Percentiles rank a stretch among this genome's conserved stretches.
phyloP scores from a whole-genome alignment of 2,113 vertebrate species.

The Psephotus haematonotus region DNA sequence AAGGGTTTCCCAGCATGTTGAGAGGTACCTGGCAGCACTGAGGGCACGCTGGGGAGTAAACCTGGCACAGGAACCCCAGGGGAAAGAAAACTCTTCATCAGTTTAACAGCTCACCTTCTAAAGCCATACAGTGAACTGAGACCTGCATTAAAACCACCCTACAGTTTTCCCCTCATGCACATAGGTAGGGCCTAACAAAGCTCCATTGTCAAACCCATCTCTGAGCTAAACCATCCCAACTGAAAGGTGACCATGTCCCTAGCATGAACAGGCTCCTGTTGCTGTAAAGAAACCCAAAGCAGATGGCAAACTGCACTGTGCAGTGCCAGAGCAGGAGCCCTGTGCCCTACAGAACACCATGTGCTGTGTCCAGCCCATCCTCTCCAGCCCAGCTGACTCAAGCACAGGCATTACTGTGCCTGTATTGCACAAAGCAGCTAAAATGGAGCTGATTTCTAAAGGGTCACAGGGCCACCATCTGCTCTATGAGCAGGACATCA shows the following conservation, averaged over 20 bases:
- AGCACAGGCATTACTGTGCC: not conserved
- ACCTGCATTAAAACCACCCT: not conserved
- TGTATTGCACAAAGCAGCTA: not conserved
- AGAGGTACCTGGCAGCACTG: not conserved
- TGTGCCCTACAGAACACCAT: not conserved
- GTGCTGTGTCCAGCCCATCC: not conserved
- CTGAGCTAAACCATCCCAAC: not conserved
- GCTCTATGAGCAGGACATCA: not conserved
- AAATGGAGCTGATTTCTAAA: not conserved
- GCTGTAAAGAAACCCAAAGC: not conserved
- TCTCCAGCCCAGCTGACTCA: not conserved
- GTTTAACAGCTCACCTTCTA: not conserved
- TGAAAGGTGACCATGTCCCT: not conserved
- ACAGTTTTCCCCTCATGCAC: not conserved
- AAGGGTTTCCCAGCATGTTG: not conserved
- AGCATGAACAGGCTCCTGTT: rapidly evolving
- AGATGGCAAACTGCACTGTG: not conserved
- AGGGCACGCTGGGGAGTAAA: not conserved
- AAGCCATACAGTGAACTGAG: not conserved
- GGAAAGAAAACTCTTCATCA: not conserved
- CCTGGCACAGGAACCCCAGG: not conserved
- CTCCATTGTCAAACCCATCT: not conserved
- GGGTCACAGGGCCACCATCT: not conserved
- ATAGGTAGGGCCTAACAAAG: not conserved
- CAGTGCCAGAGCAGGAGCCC: not conserved